A percentile compares a stretch with the other conserved stretches of the same genome.
These are phyloP conservation scores for Scophthalmus maximus DNA, from an alignment of 2,113 vertebrate species.

Conservation along the genomic window DNA sequence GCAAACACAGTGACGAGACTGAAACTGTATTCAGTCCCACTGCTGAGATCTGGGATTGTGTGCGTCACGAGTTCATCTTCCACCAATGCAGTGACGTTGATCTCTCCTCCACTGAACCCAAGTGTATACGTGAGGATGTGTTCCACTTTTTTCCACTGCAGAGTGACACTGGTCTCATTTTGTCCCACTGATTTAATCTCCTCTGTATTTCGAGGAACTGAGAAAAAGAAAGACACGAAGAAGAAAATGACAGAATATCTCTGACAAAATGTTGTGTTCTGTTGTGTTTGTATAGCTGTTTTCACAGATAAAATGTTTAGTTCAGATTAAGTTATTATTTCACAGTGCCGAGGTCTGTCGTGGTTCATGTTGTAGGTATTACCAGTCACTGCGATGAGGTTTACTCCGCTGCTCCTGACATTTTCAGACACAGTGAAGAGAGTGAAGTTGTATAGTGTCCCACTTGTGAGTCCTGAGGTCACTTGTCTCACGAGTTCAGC, in stretches of 20 bases:
- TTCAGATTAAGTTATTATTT: too few species aligned
- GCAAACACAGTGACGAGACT: slow-evolving; percentile 44
- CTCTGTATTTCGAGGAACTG: neutral
- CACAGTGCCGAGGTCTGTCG: too few species aligned
- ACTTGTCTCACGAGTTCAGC: fast-evolving
- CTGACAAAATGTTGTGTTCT: too few species aligned
- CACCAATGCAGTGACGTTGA: neutral
- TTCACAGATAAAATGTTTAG: too few species aligned
- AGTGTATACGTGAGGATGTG: neutral
- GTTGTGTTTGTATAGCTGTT: too few species aligned
- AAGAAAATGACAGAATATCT: too few species aligned
- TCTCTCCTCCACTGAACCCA: fast-evolving
- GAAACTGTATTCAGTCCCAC: slow-evolving; percentile 25
- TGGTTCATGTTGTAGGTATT: too few species aligned
- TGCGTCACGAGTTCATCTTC: neutral
- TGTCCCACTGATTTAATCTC: neutral
- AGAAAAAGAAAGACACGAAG: neutral
- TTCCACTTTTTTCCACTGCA: slow-evolving; percentile 26
- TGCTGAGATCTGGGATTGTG: neutral
- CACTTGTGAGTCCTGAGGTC: neutral
- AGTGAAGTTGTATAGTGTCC: slow-evolving; percentile 21
- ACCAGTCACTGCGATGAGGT: slow-evolving; percentile 27
- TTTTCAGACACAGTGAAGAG: slow-evolving; percentile 36
- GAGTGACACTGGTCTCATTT: slow-evolving; percentile 44
- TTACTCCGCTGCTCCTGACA: slow-evolving; percentile 23